Base-by-base conservation (phyloP, 2,113 vertebrate species). In the Nothobranchius furzeri region DNA sequence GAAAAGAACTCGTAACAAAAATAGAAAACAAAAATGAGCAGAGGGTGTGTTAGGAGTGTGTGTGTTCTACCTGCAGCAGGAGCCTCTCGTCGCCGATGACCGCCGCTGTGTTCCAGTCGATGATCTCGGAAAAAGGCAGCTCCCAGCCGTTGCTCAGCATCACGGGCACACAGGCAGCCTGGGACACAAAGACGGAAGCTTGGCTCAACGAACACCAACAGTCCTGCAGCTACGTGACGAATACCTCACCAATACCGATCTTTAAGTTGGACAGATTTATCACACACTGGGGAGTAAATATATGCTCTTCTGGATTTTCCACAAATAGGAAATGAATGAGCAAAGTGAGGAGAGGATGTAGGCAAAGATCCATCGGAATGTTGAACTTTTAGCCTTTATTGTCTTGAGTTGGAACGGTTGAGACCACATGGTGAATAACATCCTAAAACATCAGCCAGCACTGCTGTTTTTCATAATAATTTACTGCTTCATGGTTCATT, bases 111-210 rank as follows among this genome's bases (percentile, higher is more conserved):
- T 92, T 93, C 91, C 92, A 93, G 89, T 90, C 88, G 65, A 93
- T 93, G 87, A 93, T 91, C 79, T 93, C 92, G 0, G 92, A 92
- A 85, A 93, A 93, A 62, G 92, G 92, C 69, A 93, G 91, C 89
- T 93, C 91, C 92, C 92, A 93, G 54, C 92, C 92, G 65, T 93
- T 93, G 77, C 92, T 93, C 82, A 93, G 91, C 91, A 93, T 92
- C 73, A 93, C 92, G 0, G 92, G 91, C 57, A 93, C 90, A 73
- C 92, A 93, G 0, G 92, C 92, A 30, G 91, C 92, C 92, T 93
- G 62, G 43, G 11, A 67, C 3, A 65, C n/a, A 76, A 60, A 64
- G 25, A 79, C 46, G 7, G 36, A 74, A 37, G 49, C 11, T 53
- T 25, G 36, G 53, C 46, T 70, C 61, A 40, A 51, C 35, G 55